Conservation (phyloP, 2,888 invertebrate species). For the Torymus auratus region DNA sequence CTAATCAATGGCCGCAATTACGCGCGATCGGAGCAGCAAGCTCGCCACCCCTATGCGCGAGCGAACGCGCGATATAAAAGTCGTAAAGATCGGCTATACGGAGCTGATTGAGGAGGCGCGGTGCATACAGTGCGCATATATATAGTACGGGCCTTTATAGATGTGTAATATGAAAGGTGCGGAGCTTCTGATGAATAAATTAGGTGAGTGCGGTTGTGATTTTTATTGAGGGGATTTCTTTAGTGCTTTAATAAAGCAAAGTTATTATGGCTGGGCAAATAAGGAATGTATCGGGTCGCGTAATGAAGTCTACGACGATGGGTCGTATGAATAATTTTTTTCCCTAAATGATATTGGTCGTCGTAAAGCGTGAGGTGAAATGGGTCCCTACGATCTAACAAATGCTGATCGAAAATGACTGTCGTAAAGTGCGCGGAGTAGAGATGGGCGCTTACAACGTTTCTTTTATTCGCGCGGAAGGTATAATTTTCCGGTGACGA, state of each 20-base stretch:
- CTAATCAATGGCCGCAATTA: slow-evolving; percentile 54
- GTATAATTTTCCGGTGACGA: no score
- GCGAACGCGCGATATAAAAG: slow-evolving; percentile 39
- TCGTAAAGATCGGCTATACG: slow-evolving; percentile 38
- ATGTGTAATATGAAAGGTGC: neutral
- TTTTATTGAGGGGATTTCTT: slow-evolving; percentile 38
- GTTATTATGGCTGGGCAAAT: slow-evolving; percentile 33
- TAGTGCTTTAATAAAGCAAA: slow-evolving; percentile 15
- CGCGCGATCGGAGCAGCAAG: slow-evolving; percentile 10
- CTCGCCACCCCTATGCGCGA: neutral
- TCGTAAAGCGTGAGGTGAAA: slow-evolving; percentile 4
- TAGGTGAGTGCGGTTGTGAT: slow-evolving; percentile 19
- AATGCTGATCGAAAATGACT: neutral
- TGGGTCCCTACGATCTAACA: neutral
- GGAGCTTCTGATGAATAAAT: slow-evolving; percentile 23
- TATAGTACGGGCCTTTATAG: neutral
- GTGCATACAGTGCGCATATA: slow-evolving; percentile 14
- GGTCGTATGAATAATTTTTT: slow-evolving; percentile 1
- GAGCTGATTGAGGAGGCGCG: slow-evolving; percentile 41
- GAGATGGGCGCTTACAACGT: neutral
- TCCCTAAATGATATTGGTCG: slow-evolving; percentile 4
- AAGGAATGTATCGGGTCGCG: slow-evolving; percentile 9
- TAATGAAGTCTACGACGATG: slow-evolving; percentile 17
- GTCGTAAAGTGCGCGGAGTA: neutral
- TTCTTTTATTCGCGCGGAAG: no score